Conservation (phyloP, 2,113 vertebrate genomes). For the Hirundichthys speculiger region DNA sequence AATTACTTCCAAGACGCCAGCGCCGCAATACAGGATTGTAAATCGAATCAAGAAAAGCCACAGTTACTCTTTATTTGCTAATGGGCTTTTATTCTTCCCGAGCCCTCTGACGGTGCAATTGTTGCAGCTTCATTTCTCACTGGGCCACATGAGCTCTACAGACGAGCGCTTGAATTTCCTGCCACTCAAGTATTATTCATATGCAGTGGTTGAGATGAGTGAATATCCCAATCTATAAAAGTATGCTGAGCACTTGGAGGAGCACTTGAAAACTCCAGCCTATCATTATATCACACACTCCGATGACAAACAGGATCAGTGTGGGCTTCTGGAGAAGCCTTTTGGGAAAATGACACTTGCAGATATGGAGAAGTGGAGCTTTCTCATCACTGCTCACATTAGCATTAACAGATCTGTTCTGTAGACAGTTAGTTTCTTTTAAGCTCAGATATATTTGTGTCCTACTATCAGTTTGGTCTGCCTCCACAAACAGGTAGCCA, state of each 20-base stretch:
- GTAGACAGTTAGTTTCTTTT: slow-evolving; percentile 10
- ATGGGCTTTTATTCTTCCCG: slow-evolving; percentile 4
- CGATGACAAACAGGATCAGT: slow-evolving; percentile 53
- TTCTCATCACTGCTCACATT: slow-evolving; percentile 48
- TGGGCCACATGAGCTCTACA: background rate
- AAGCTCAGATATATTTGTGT: slow-evolving; percentile 17
- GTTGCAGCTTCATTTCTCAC: background rate
- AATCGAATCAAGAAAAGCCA: slow-evolving; percentile 1
- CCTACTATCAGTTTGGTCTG: slow-evolving; percentile 2
- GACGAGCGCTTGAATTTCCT: slow-evolving; percentile 1
- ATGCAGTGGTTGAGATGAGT: slow-evolving; percentile 7
- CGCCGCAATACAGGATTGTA: background rate
- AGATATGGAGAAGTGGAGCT: slow-evolving; percentile 46
- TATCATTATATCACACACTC: slow-evolving; percentile 52
- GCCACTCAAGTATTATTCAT: background rate
- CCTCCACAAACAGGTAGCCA: slow-evolving; percentile 10
- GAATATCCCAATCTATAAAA: slow-evolving; percentile 35
- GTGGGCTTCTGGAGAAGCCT: slow-evolving; percentile 63
- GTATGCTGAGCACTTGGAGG: slow-evolving; percentile 28
- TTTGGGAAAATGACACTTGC: slow-evolving; percentile 63
- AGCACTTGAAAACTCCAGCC: slow-evolving; percentile 44
- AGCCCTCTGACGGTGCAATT: slow-evolving; percentile 1
- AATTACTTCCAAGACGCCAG: background rate
- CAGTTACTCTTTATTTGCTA: slow-evolving; percentile 5
- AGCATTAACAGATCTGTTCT: slow-evolving; percentile 32